These are phyloP conservation scores for Boloria euphrosyne DNA, from an alignment of 2,888 invertebrate genomes.

Conservation along the genomic window DNA sequence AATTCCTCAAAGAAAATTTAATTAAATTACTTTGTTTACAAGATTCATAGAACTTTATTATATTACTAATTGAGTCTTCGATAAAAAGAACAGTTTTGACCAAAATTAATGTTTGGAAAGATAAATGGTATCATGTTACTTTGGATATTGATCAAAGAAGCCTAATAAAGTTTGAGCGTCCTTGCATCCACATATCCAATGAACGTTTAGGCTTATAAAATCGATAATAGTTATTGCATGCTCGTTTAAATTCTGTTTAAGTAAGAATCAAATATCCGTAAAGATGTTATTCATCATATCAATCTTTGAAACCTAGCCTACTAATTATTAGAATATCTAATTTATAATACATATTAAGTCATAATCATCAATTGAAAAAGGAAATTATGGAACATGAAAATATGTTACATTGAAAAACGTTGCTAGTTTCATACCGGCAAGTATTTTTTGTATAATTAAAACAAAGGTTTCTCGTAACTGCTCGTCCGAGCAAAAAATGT, in stretches of 20 bases:
- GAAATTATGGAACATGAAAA: conserved; percentile 24
- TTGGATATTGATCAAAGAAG: conserved; percentile 28
- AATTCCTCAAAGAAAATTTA: background rate
- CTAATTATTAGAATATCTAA: background rate
- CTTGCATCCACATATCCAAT: conserved; percentile 29
- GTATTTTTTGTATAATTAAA: conserved; percentile 38
- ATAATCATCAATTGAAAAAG: conserved; percentile 18
- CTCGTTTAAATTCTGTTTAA: conserved; percentile 2
- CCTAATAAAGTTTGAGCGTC: conserved; percentile 29
- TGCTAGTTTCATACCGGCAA: conserved; percentile 27
- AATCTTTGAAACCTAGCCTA: background rate
- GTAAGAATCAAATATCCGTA: background rate
- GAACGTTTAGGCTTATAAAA: conserved; percentile 29
- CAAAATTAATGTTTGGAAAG: conserved; percentile 1
- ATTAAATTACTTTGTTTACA: background rate
- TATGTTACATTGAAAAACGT: conserved; percentile 23
- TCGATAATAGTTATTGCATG: conserved; percentile 23
- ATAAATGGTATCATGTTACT: conserved; percentile 17
- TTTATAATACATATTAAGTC: background rate
- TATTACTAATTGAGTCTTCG: background rate
- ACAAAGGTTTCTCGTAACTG: conserved; percentile 39
- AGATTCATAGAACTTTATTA: conserved; percentile 1
- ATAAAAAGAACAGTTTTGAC: background rate
- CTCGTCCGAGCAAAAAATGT: conserved; percentile 39
- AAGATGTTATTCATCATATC: too few relatives aligned